A percentile compares a stretch with the other conserved stretches of the same genome.
phyloP scores from a whole-genome alignment of 1,140 invertebrate genomes.

The Augochlora pura region DNA sequence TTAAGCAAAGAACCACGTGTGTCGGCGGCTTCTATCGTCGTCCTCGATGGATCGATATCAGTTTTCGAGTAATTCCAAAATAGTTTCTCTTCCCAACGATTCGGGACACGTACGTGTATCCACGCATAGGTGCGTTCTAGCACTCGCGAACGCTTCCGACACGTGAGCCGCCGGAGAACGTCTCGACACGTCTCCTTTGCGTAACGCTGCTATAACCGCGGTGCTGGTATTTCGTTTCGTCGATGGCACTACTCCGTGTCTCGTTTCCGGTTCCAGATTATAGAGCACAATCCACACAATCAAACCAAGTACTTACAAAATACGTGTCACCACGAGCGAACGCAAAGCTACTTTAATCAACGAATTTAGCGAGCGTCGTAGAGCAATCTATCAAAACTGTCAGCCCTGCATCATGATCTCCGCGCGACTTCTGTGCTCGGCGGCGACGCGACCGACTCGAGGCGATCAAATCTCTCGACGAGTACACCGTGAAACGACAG shows the following conservation, averaged over 20 bases:
- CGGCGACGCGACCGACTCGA: neutral
- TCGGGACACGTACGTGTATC: neutral
- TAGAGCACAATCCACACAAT: conserved; percentile 57
- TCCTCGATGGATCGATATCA: neutral
- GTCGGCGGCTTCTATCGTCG: conserved; percentile 4
- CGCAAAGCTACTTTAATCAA: conserved; percentile 19
- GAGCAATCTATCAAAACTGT: conserved; percentile 16
- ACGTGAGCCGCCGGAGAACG: neutral
- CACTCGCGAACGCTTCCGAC: neutral
- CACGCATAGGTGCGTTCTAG: no score
- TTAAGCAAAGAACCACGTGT: conserved; percentile 10
- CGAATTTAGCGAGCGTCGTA: conserved; percentile 45
- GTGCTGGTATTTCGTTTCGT: conserved; percentile 20
- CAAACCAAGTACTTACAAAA: conserved; percentile 58
- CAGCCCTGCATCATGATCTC: neutral
- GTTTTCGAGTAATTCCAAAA: conserved; percentile 7
- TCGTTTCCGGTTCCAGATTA: conserved; percentile 25
- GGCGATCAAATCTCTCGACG: neutral
- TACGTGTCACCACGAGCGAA: conserved; percentile 44
- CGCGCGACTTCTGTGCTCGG: neutral
- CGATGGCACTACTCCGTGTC: conserved; percentile 49
- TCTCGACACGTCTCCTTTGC: conserved; percentile 2
- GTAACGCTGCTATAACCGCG: conserved; percentile 27
- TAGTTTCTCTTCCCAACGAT: conserved; percentile 14
- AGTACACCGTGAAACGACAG: no score